phyloP scores from a whole-genome alignment of 1,140 invertebrate species.

The Plodia interpunctella region DNA sequence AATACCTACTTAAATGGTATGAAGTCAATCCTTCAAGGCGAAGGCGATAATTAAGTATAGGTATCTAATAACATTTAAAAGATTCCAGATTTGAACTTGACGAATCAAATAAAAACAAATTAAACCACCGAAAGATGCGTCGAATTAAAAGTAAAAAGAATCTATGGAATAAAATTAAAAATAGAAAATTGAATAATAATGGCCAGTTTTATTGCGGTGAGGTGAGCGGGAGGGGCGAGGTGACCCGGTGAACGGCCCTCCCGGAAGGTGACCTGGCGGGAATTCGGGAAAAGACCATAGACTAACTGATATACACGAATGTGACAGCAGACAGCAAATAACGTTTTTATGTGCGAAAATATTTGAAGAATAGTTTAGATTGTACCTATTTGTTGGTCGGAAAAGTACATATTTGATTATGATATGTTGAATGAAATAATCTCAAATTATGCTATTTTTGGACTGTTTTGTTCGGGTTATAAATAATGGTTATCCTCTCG shows the following conservation, averaged over 20 bases:
- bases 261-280: constrained; percentile 63
- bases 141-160: not conserved
- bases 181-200: constrained; percentile 42
- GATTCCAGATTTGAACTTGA: not conserved
- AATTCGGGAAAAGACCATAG: constrained; percentile 37
- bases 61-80: not conserved
- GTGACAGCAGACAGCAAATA: too few species aligned
- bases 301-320: not conserved
- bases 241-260: constrained; percentile 63
- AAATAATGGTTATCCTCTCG: too few species aligned
- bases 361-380: too few species aligned
- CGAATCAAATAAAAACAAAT: not conserved
- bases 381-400: too few species aligned
- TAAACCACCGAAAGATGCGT: not conserved
- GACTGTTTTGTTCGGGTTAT: too few species aligned
- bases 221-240: constrained; percentile 30
- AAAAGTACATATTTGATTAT: too few species aligned
- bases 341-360: too few species aligned
- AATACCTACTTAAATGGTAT: too few species aligned
- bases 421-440: too few species aligned
- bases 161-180: constrained; percentile 12
- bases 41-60: too few species aligned
- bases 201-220: constrained; percentile 10
- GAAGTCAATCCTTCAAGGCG: too few species aligned
- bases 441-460: too few species aligned